Base-by-base conservation (phyloP, 2,797 vertebrate genomes). In the Chaunax sp. region DNA sequence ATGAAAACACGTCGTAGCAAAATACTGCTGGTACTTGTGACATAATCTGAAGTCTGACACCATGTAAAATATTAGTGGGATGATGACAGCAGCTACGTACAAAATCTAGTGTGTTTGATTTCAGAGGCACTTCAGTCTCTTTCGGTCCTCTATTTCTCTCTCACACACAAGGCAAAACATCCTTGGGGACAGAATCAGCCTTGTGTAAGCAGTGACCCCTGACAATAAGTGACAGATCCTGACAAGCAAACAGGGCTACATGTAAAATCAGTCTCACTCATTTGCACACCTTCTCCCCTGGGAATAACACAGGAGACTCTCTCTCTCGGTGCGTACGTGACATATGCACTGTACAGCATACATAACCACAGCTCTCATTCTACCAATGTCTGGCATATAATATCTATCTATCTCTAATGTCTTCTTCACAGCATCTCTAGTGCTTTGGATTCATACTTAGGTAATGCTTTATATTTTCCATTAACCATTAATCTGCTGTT, bases 201-300 rank as follows among this genome's bases (percentile, higher is more conserved):
- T 89, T 65, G 78, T 86, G 86, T 83, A 86, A 87, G 84, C 87
- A 72, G 70, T 90, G 90, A 90, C 91, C 92, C 84, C 63, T 89
- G 85, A 89, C 90, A 82, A 80, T 88, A 92, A 90, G 87, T 88
- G 87, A 89, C 90, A 91, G 82, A 85, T 80, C 81, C 79, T 90
- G 89, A 91, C 92, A 92, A 85, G 90, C 83, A 86, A 81, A 90
- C 86, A 77, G 73, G 75, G 60, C 80, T 78, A 83, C 88, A 90
- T 86, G 87, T 89, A 84, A 89, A 91, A 91, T 85, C 86, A 81
- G 81, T 85, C 67, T 86, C 81, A 83, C 87, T 91, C 91, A 90
- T 90, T 91, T 91, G 88, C 89, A 90, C 87, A 88, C 72, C 80
- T 82, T 66, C 52, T 66, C 87, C 73, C 63, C 55, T 35, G 78